A percentile compares a stretch with the other conserved stretches of the same genome.
Conservation (phyloP, 2,113 vertebrate genomes). For the Gymnocephalus cernua region DNA sequence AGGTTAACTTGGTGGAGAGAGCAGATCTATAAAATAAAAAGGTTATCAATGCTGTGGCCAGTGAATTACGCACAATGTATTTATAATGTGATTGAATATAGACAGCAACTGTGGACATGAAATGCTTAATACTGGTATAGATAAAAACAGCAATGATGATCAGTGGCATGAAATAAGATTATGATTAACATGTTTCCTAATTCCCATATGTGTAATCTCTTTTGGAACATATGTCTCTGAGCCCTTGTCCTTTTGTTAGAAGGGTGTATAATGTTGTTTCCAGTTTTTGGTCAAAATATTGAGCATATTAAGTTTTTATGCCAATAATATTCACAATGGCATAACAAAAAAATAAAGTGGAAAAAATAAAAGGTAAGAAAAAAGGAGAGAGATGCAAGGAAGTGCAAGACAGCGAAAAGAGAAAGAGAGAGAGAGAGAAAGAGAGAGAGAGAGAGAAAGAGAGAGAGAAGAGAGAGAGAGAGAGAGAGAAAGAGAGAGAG, state of each 20-base stretch:
- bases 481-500: too few relatives aligned
- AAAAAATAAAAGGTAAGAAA: neutral
- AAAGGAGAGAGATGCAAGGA: neutral
- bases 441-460: too few relatives aligned
- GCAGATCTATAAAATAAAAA: neutral
- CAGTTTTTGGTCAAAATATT: neutral
- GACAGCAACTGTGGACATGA: neutral
- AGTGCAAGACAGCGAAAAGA: neutral
- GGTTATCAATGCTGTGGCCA: neutral
- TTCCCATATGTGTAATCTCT: slow-evolving; percentile 40
- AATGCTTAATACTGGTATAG: neutral
- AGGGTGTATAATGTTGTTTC: neutral
- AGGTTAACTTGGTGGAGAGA: neutral
- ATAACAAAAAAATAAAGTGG: neutral
- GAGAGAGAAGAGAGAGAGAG: neutral
- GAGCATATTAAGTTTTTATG: too few relatives aligned
- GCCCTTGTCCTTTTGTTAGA: neutral
- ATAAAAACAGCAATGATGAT: slow-evolving; percentile 47
- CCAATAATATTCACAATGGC: too few relatives aligned
- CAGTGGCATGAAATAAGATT: slow-evolving; percentile 43
- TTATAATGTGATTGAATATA: neutral
- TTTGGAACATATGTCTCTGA: slow-evolving; percentile 24
- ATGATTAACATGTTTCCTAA: slow-evolving; percentile 50
- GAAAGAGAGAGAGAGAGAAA: neutral
- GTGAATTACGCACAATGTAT: neutral